Conservation (phyloP, 2,888 invertebrate species). For the Adineta ricciae region DNA sequence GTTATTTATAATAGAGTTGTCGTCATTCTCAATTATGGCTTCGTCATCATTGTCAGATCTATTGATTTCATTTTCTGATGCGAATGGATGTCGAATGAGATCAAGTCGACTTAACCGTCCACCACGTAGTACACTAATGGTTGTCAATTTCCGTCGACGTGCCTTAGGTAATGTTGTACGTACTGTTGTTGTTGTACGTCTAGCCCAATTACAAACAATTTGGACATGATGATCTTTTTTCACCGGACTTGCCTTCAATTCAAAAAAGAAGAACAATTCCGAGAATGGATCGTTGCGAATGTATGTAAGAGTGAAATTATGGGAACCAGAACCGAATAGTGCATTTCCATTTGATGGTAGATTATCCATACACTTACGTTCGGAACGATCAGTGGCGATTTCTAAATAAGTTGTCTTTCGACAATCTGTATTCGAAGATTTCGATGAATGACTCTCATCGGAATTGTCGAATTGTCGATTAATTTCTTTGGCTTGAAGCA, state of each 20-base stretch:
- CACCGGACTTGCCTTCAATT: neutral
- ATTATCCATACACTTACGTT: constrained; percentile 17
- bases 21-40: neutral
- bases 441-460: neutral
- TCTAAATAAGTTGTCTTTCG: neutral
- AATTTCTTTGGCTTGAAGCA: neutral
- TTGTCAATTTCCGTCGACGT: neutral
- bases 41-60: neutral
- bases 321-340: neutral
- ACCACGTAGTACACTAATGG: neutral
- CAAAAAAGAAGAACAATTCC: neutral
- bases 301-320: neutral
- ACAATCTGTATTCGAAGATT: neutral
- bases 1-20: neutral
- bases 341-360: neutral
- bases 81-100: neutral
- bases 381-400: neutral
- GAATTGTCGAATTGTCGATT: neutral
- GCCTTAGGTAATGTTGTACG: neutral
- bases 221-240: constrained; percentile 11
- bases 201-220: constrained; percentile 16
- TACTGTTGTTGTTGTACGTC: neutral
- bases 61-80: neutral
- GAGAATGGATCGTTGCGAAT: neutral
- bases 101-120: neutral